A percentile compares a stretch with the other conserved stretches of the same genome.
Conservation (phyloP, 2,797 vertebrate genomes). For the Rhinella marina region DNA sequence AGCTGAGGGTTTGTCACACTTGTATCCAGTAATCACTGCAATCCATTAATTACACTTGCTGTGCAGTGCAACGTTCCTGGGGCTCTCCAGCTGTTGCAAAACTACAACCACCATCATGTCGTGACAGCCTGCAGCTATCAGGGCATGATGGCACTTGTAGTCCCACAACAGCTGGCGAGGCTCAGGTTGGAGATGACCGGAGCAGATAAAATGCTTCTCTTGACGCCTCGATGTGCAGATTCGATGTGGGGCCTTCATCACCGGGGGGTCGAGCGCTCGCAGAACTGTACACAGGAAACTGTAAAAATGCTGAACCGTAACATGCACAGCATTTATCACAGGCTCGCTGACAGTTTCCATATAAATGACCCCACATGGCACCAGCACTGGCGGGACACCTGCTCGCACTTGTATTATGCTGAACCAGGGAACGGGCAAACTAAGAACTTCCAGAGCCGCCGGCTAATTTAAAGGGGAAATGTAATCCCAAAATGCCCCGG, state of each 20-base stretch:
- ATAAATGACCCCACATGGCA: background rate
- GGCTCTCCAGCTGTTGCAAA: too few species aligned
- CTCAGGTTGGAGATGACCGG: too few species aligned
- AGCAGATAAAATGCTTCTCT: background rate
- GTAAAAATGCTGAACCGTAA: background rate
- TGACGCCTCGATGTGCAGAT: too few species aligned
- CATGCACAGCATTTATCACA: background rate
- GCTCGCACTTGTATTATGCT: slow-evolving; percentile 4
- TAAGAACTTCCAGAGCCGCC: background rate
- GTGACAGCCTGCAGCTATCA: too few species aligned
- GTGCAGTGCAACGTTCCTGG: too few species aligned
- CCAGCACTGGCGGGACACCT: background rate
- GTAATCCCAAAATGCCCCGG: background rate
- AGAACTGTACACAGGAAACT: background rate
- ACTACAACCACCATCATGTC: too few species aligned
- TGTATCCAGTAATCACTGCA: too few species aligned
- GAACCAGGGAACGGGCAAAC: background rate
- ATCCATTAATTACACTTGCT: too few species aligned
- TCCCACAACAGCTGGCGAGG: too few species aligned
- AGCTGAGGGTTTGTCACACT: too few species aligned
- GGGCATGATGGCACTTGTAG: too few species aligned
- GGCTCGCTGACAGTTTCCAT: background rate
- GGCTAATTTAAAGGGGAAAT: background rate
- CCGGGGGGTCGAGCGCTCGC: background rate
- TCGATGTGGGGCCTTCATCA: background rate